These are phyloP conservation scores for Parazoanthus atlanticus DNA, from an alignment of 92 coral and sea anemone genomes.

Conservation along the genomic window DNA sequence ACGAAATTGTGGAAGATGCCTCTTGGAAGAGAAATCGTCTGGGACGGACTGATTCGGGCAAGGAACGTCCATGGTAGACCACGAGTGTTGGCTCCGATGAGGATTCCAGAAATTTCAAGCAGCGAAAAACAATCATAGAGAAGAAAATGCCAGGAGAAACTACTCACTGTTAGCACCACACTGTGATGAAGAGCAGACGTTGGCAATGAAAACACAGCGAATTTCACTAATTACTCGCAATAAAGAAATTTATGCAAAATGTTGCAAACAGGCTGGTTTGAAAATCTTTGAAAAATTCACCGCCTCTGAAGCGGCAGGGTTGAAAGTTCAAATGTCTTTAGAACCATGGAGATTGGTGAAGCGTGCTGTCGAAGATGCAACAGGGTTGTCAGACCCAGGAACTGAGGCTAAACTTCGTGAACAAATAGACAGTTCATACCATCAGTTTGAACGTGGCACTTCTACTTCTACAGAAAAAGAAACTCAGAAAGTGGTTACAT, in stretches of 20 bases:
- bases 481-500: background rate
- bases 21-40: background rate
- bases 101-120: background rate
- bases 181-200: background rate
- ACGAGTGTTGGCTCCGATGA: background rate
- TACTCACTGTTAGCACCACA: background rate
- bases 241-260: background rate
- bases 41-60: background rate
- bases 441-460: background rate
- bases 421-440: background rate
- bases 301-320: background rate
- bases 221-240: background rate
- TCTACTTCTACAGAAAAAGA: background rate
- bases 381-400: background rate
- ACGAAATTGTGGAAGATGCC: too few species aligned
- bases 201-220: background rate
- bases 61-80: background rate
- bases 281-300: background rate
- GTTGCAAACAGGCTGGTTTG: background rate
- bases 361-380: background rate
- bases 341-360: slow-evolving; percentile 5
- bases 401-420: background rate
- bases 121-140: background rate
- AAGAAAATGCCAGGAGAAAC: background rate
- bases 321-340: background rate